Percentiles rank a stretch among this genome's conserved stretches.
Conservation (phyloP, 2,113 vertebrate species). For the Halichoeres trimaculatus region DNA sequence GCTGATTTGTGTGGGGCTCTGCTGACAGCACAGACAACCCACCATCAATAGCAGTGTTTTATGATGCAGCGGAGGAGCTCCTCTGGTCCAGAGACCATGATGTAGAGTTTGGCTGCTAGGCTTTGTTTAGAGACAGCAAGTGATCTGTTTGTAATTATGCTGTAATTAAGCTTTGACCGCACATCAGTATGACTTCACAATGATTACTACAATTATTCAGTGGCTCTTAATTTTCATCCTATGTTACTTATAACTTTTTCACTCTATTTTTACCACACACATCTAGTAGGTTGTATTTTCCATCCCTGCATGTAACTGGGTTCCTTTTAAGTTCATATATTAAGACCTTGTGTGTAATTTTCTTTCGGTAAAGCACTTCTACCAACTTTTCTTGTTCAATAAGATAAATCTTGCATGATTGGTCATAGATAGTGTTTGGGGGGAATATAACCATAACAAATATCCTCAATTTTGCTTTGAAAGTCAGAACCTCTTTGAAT, state of each 20-base stretch:
- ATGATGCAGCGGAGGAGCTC: conserved; percentile 14
- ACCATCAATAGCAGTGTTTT: conserved; percentile 40
- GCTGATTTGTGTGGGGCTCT: conserved; percentile 18
- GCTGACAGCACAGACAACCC: conserved; percentile 27
- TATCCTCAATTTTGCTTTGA: too few species aligned
- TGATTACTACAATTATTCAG: background rate
- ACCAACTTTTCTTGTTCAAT: too few species aligned
- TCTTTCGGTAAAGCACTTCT: too few species aligned
- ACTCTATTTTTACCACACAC: background rate
- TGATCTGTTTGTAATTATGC: conserved; percentile 15
- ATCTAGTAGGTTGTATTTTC: background rate
- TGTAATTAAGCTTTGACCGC: conserved; percentile 5
- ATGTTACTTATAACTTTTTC: background rate
- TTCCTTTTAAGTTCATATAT: background rate
- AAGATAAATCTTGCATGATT: too few species aligned
- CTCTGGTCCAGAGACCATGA: background rate
- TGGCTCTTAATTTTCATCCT: background rate
- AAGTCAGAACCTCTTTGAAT: too few species aligned
- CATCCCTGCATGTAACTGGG: background rate
- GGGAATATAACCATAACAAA: too few species aligned
- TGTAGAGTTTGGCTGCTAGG: background rate
- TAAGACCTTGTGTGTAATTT: background rate
- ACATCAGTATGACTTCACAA: conserved; percentile 9
- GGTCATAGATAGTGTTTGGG: too few species aligned
- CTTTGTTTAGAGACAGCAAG: conserved; percentile 15